These are phyloP conservation scores for Asarcornis scutulata DNA, from an alignment of 2,113 vertebrate species.

Conservation along the genomic window DNA sequence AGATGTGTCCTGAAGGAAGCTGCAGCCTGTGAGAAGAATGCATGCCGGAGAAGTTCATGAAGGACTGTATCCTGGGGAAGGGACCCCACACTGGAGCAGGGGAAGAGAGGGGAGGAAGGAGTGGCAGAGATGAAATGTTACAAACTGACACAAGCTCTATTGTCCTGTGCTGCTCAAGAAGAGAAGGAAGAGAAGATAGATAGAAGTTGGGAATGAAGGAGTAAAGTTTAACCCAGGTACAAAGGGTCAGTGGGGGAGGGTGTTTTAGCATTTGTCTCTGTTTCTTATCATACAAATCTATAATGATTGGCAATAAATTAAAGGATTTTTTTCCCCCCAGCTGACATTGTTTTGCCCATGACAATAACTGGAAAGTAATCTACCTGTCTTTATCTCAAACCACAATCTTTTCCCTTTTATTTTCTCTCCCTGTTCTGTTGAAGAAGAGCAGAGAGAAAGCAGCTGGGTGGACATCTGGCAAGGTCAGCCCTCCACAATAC, in stretches of 20 bases:
- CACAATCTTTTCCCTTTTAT: background rate
- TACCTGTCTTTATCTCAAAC: background rate
- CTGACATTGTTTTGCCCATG: background rate
- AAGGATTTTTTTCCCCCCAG: background rate
- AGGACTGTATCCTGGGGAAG: background rate
- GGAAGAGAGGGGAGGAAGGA: background rate
- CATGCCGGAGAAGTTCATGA: background rate
- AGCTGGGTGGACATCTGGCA: background rate
- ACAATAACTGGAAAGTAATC: background rate
- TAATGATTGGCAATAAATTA: background rate
- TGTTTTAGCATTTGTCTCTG: background rate
- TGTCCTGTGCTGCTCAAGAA: accelerated
- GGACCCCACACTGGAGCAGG: background rate
- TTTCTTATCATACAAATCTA: background rate
- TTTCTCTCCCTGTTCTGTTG: background rate
- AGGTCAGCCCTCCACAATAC: background rate
- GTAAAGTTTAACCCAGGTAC: background rate
- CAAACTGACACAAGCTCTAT: background rate
- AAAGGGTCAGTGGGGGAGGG: background rate
- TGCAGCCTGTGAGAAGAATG: background rate
- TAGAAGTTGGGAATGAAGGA: background rate
- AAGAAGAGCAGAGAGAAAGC: background rate
- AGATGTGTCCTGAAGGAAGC: background rate
- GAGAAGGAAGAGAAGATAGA: accelerated
- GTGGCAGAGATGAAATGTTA: background rate